phyloP scores from a whole-genome alignment of 1,140 invertebrate species.

The Drosophila azteca region DNA sequence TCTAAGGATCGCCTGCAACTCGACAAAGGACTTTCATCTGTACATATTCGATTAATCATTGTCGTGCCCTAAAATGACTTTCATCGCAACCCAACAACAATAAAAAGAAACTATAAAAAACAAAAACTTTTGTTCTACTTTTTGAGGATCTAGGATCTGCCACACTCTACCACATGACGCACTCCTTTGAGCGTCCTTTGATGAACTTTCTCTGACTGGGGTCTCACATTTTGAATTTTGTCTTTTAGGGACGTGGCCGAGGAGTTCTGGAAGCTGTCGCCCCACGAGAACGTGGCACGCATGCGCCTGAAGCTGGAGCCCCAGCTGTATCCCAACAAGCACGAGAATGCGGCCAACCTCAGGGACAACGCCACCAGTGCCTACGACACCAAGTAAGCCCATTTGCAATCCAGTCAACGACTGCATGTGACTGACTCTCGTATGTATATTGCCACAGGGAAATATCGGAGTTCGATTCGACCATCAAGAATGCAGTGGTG shows the following conservation, averaged over 20 bases:
- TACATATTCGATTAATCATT: conserved; percentile 83
- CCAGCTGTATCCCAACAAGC: conserved; percentile 85
- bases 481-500: conserved; percentile 80
- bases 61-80: conserved; percentile 75
- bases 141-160: not conserved
- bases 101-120: conserved; percentile 49
- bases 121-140: not conserved
- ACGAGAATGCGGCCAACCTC: conserved; percentile 87
- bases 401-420: too few species aligned
- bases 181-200: not conserved
- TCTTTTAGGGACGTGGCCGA: conserved; percentile 68
- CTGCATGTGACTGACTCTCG: too few species aligned
- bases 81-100: conserved; percentile 65
- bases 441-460: conserved; percentile 32
- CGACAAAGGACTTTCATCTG: conserved; percentile 79
- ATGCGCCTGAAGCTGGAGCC: conserved; percentile 88
- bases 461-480: conserved; percentile 80
- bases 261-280: conserved; percentile 86
- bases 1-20: conserved; percentile 54
- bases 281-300: conserved; percentile 87
- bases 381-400: conserved; percentile 75
- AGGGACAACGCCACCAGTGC: conserved; percentile 86
- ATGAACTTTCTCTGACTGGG: not conserved
- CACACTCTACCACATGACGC: not conserved
- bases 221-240: not conserved